Base-by-base conservation (phyloP, 92 coral and sea anemone genomes). In the Parazoanthus swiftii region DNA sequence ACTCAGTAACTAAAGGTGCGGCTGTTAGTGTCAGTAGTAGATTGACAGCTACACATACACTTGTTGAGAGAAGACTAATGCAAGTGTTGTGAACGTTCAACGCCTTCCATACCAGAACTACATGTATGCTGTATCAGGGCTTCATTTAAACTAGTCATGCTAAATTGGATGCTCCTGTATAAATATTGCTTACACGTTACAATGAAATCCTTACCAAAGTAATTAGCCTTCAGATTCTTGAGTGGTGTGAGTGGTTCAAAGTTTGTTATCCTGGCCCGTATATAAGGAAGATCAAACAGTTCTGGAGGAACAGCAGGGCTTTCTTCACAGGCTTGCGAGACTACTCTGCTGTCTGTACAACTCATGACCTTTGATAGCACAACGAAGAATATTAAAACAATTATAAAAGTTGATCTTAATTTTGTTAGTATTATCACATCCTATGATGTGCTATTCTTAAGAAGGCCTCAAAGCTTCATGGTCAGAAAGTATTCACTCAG, bases 181-280 rank as follows among this genome's bases (percentile, higher is more conserved):
- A 39, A 39, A 39, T 39, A 39, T 39, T 39, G 42, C 42, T 46
- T 6, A 85, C 51, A 36, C 16, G 46, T 11, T 1, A 18, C 1
- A 35, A 16, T 36, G 21, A 83, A 37, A 26, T 39, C 6, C 95
- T 86, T 84, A 97, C 99, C 99, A 91, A 91, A 97, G 80, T 90
- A 95, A 86, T 89, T 92, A 38, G 99, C 94, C 76, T 95, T 97
- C 38, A 97, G 91, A 86, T 89, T 95, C 86, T 94, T 97, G 13
- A 97, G 92, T 37, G 97, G 96, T 81, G 95, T 95, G 48, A 91
- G 83, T 51, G 96, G 96, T 68, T 95, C 98, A 92, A 91, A 95
- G 88, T 95, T 95, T 85, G 94, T 89, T 73, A 97, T 87, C 91
- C 99, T 96, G 37, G 97, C 93, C 79, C 89, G 92, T 37, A 94